Conservation (phyloP, 30 jellyfish, hydroid and myxozoan species). For the Aurelia sp. region DNA sequence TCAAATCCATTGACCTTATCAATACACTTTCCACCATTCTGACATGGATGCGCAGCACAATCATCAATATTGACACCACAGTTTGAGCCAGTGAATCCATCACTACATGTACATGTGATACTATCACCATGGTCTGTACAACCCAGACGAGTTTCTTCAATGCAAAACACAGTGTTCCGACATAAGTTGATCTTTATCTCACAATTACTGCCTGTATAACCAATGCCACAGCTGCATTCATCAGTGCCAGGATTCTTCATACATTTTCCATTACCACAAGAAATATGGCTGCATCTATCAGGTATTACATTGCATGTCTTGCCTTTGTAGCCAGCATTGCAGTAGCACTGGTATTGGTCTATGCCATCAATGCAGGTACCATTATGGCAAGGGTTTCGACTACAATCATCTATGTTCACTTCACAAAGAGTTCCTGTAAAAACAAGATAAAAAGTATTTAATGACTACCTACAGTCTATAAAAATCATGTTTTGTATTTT, state of each 20-base stretch:
- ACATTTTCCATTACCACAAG: constrained; percentile 41
- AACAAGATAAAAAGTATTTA: neutral
- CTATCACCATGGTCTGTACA: constrained; percentile 90
- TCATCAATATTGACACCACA: constrained; percentile 90
- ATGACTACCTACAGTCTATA: no score
- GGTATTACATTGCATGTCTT: constrained; percentile 53
- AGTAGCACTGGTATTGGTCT: constrained; percentile 63
- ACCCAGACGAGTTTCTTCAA: constrained; percentile 64
- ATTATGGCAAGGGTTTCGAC: constrained; percentile 70
- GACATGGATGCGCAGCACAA: constrained; percentile 69
- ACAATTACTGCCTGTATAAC: constrained; percentile 82
- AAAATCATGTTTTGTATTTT: no score
- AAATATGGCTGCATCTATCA: constrained; percentile 46
- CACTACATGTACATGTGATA: constrained; percentile 77
- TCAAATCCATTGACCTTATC: constrained; percentile 79
- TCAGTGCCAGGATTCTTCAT: constrained; percentile 19
- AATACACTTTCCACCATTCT: constrained; percentile 77
- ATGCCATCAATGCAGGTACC: constrained; percentile 87
- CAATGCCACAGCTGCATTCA: constrained; percentile 94
- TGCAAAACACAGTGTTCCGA: constrained; percentile 67
- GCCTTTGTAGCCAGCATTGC: constrained; percentile 84
- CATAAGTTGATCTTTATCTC: constrained; percentile 83
- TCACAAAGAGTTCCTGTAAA: constrained; percentile 73
- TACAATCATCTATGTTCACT: constrained; percentile 70
- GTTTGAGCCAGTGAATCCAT: constrained; percentile 88